Evolutionary conservation across 2,888 invertebrate species (phyloP).

Genomic region (Zeuzera pyrina): DNA sequence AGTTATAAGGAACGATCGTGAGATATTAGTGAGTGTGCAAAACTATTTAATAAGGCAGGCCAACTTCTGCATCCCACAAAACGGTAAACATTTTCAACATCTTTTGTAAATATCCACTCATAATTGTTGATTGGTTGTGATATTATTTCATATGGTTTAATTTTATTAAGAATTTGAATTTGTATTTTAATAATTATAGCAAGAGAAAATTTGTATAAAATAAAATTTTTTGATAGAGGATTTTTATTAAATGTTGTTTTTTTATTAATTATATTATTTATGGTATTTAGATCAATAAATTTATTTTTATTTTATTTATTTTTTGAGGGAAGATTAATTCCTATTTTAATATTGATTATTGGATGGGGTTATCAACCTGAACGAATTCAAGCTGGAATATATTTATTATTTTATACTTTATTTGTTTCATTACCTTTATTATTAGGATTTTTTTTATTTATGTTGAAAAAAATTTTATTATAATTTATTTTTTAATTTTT

Average conservation of each 20-base stretch:
- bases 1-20: too few species aligned
- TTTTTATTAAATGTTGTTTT: conserved; percentile 68
- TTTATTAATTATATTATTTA: conserved; percentile 68
- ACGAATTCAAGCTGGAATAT: conserved; percentile 76
- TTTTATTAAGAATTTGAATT: conserved; percentile 75
- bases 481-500: conserved; percentile 66
- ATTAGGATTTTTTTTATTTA: conserved; percentile 70
- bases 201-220: conserved; percentile 59
- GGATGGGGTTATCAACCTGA: conserved; percentile 80
- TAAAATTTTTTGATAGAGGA: conserved; percentile 56
- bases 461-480: conserved; percentile 51
- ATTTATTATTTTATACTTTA: conserved; percentile 81
- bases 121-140: conserved; percentile 62
- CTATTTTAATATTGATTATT: conserved; percentile 77
- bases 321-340: conserved; percentile 80
- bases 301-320: conserved; percentile 79
- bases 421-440: conserved; percentile 78
- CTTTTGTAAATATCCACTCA: too few species aligned
- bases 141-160: conserved; percentile 67
- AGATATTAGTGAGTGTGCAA: too few species aligned
- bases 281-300: conserved; percentile 72
- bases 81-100: too few species aligned
- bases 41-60: too few species aligned
- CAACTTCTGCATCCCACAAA: too few species aligned
- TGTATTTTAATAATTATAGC: conserved; percentile 72